Evolutionary conservation across 2,113 vertebrate genomes (phyloP).

Genomic region (Cygnus buccinator): DNA sequence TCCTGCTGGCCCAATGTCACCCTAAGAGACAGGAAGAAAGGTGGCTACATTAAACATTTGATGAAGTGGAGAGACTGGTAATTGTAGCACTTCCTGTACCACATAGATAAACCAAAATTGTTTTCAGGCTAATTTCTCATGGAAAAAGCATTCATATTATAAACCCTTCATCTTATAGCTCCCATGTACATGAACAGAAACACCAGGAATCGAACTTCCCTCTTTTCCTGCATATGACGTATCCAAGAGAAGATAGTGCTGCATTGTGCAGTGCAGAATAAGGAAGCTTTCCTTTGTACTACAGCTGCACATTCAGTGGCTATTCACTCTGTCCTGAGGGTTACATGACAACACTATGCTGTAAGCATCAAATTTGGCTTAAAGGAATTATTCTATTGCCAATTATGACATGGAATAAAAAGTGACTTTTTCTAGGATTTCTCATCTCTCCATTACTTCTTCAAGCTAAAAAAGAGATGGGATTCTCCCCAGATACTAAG

Average conservation of each 20-base stretch:
- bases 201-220: neutral
- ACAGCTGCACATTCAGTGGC: neutral
- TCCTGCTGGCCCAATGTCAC: slow-evolving; percentile 85
- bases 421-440: neutral
- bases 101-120: neutral
- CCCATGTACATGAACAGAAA: neutral
- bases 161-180: neutral
- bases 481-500: neutral
- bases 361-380: neutral
- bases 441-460: neutral
- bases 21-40: slow-evolving; percentile 76
- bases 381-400: neutral
- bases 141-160: accelerated
- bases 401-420: neutral
- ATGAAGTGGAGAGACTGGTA: neutral
- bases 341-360: neutral
- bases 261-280: neutral
- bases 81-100: neutral
- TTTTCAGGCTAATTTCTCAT: neutral
- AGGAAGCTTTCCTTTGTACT: neutral
- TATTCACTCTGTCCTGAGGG: neutral
- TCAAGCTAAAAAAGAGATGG: neutral
- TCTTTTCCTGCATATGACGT: neutral
- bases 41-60: neutral
- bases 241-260: neutral